phyloP scores from a whole-genome alignment of 2,113 vertebrate genomes.

The Scomber colias region DNA sequence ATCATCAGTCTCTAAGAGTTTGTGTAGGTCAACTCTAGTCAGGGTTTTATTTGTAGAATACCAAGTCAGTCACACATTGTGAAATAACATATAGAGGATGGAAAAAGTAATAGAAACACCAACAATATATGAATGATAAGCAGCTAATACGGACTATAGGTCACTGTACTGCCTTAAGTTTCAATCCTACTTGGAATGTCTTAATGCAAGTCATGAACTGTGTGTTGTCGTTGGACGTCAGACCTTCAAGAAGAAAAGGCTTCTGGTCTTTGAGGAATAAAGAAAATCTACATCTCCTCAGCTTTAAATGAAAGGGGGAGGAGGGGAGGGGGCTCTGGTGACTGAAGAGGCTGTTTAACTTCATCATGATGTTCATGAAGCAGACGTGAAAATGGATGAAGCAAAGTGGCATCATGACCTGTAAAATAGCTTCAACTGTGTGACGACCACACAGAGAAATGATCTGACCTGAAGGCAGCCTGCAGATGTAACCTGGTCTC shows the following conservation, averaged over 20 bases:
- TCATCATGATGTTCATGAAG: neutral
- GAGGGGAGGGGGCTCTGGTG: neutral
- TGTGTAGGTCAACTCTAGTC: neutral
- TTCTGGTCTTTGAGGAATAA: constrained; percentile 3
- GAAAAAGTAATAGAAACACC: constrained; percentile 9
- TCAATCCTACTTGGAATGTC: neutral
- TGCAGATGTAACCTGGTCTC: neutral
- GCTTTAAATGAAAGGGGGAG: neutral
- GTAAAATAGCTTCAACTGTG: neutral
- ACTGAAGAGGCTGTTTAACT: neutral
- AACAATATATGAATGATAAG: neutral
- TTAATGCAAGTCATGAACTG: constrained; percentile 1
- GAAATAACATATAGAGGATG: neutral
- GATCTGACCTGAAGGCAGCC: neutral
- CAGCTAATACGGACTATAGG: neutral
- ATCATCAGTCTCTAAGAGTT: neutral
- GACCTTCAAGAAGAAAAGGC: constrained; percentile 13
- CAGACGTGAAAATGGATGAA: neutral
- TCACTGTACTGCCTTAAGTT: neutral
- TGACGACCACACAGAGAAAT: neutral
- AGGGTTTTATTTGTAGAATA: constrained; percentile 5
- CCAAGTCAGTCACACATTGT: neutral
- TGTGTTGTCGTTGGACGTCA: neutral
- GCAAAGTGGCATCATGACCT: neutral
- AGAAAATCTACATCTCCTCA: neutral